Base-by-base conservation (phyloP, 2,797 vertebrate species). In the Epinephelus coioides region DNA sequence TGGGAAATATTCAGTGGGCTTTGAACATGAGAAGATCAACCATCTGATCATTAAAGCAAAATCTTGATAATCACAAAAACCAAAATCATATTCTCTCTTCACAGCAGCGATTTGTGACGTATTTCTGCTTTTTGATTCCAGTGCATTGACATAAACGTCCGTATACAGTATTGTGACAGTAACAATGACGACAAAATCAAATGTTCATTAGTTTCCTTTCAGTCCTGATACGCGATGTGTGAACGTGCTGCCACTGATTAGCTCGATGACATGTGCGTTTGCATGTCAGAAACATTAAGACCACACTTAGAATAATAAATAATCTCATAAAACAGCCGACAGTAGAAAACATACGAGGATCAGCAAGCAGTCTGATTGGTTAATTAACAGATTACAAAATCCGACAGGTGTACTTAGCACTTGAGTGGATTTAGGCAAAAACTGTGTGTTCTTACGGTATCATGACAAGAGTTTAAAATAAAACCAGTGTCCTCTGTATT, bases 121-220 rank as follows among this genome's bases (percentile, higher is more conserved):
- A 21, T 23, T 63, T 64, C 50, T 65, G 15, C 63, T 63, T 71
- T 59, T 69, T 76, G 56, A 83, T 90, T 91, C 79, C 92, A 93
- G 91, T 90, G 89, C 86, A 78, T 61, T 10, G 64, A 82, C 82
- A 55, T 12, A n/a, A 77, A 79, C 61, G 47, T 57, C 69, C 62
- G 53, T 59, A 55, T 49, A 78, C 54, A 86, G 50, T 74, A 85
- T 51, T 0, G 2, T 23, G 53, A 86, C 5, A 50, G 8, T 8
- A 34, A 34, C 34, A 34, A 60, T 34, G 50, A 50, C 0, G 67
- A 79, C 55, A 74, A 51, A 66, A 76, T 76, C 23, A 80, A 65
- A 34, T 10, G 30, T 68, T 79, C 34, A 46, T 56, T 21, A 23
- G 57, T 68, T 64, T 73, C 43, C 21, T 69, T 54, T 84, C 59